A percentile compares a stretch with the other conserved stretches of the same genome.
Conservation (phyloP, 2,113 vertebrate genomes). For the Oreotrochilus melanogaster region DNA sequence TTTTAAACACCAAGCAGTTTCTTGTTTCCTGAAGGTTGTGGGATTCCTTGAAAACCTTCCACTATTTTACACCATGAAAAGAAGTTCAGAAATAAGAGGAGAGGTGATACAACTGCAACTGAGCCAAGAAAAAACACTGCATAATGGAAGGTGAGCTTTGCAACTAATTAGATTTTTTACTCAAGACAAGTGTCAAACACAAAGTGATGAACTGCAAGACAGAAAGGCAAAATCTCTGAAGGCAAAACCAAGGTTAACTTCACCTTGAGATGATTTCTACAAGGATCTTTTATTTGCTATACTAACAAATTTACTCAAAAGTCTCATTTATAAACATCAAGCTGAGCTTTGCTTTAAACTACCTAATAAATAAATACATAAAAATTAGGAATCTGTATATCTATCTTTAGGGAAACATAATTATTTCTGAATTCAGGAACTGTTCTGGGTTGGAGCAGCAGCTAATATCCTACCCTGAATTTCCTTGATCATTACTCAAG, state of each 20-base stretch:
- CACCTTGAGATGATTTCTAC: background rate
- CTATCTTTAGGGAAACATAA: slow-evolving; percentile 46
- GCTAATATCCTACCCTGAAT: slow-evolving; percentile 33
- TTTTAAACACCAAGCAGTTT: background rate
- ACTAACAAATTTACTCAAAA: background rate
- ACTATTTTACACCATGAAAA: background rate
- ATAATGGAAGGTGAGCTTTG: background rate
- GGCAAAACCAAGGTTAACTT: background rate
- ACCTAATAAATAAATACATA: background rate
- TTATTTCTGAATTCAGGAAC: slow-evolving; percentile 35
- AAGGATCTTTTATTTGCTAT: background rate
- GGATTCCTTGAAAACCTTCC: slow-evolving; percentile 5
- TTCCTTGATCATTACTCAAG: slow-evolving; percentile 49
- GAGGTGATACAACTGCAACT: background rate
- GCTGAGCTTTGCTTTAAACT: background rate
- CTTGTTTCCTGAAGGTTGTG: background rate
- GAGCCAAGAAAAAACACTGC: background rate
- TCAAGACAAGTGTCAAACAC: background rate
- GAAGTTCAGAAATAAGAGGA: background rate
- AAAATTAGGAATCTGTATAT: background rate
- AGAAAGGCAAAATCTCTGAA: background rate
- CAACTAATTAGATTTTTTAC: background rate
- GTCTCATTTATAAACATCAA: slow-evolving; percentile 10
- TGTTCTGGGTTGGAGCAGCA: slow-evolving; percentile 17
- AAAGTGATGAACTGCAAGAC: background rate